A percentile compares a stretch with the other conserved stretches of the same genome.
Conservation (phyloP, 2,797 vertebrate genomes). For the Scleropages formosus region DNA sequence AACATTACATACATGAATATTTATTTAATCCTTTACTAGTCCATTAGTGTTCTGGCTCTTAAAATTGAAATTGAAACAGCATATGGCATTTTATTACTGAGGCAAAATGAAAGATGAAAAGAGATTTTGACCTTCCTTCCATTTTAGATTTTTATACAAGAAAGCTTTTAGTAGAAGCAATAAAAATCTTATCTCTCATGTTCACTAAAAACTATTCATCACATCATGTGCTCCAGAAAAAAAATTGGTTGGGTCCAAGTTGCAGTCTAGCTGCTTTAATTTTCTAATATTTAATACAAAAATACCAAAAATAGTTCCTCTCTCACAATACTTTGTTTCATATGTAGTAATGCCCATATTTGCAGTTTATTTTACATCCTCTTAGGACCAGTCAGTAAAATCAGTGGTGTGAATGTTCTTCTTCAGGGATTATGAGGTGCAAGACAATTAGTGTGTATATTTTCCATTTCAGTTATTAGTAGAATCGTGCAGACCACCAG, state of each 20-base stretch:
- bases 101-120: not conserved
- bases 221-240: no score
- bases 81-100: not conserved
- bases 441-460: not conserved
- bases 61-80: not conserved
- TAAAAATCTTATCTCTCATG: no score
- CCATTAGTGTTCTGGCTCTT: not conserved
- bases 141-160: not conserved
- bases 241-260: no score
- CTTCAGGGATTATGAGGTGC: constrained; percentile 9
- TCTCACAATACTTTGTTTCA: no score
- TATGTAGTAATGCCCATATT: not conserved
- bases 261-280: not conserved
- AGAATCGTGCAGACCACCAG: not conserved
- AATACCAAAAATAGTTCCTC: no score
- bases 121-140: not conserved
- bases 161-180: no score
- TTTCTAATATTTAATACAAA: not conserved
- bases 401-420: not conserved
- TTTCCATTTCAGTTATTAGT: constrained; percentile 3
- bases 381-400: not conserved
- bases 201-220: no score
- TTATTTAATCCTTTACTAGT: not conserved
- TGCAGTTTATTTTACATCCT: not conserved
- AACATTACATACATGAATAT: not conserved